These are phyloP conservation scores for Odontamblyopus lacepedii DNA, from an alignment of 2,797 vertebrate genomes.

Conservation along the genomic window DNA sequence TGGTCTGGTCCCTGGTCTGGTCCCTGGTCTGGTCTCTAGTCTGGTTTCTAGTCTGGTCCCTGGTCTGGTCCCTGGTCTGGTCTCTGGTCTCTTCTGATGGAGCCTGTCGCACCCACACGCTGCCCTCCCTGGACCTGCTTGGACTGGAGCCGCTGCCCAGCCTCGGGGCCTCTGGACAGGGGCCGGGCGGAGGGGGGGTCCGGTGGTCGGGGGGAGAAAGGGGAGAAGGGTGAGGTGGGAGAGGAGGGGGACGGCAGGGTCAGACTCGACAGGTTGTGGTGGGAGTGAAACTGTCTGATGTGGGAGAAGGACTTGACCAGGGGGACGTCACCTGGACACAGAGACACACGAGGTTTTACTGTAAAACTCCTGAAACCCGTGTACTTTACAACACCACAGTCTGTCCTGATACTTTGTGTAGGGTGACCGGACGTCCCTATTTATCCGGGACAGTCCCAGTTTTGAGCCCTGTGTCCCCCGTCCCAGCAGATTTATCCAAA, in stretches of 20 bases:
- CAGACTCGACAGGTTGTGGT: constrained; percentile 80
- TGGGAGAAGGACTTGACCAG: constrained; percentile 70
- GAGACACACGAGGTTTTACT: not conserved
- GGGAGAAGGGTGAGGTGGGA: constrained; percentile 16
- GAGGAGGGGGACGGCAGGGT: constrained; percentile 47
- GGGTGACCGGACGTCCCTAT: no score
- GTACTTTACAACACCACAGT: no score
- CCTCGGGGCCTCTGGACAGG: not conserved
- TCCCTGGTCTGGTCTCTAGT: no score
- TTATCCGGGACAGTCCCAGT: no score
- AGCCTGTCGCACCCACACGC: constrained; percentile 77
- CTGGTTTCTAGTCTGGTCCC: no score
- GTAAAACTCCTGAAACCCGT: not conserved
- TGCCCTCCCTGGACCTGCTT: constrained; percentile 54
- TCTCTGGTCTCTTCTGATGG: constrained; percentile 21
- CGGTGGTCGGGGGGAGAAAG: constrained; percentile 13
- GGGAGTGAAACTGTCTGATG: constrained; percentile 81
- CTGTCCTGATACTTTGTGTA: no score
- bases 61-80: no score
- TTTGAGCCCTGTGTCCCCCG: no score
- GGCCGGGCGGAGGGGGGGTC: not conserved
- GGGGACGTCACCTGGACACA: constrained; percentile 57
- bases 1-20: no score
- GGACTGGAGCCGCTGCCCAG: constrained; percentile 48
- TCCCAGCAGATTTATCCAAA: no score